Evolutionary conservation across 2,113 vertebrate species (phyloP), one percentile per base, ranked within the genome.

Genomic region (Antidorcas marsupialis): DNA sequence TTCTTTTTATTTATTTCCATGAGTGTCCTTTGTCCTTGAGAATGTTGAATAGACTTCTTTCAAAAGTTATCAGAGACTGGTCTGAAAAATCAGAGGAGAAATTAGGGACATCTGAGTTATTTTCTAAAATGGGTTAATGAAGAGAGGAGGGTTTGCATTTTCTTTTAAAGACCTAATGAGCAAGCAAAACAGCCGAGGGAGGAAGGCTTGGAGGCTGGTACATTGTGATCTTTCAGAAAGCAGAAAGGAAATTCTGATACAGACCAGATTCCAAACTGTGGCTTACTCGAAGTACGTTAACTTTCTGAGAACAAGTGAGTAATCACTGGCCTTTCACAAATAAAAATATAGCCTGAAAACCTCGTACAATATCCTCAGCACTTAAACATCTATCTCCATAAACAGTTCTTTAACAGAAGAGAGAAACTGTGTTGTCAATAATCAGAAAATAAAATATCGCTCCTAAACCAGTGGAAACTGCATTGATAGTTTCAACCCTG

Each of bases 41-140:
- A 84, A 86, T 83, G 90, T 87, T 95, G 96, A 97, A 97, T 94
- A 78, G 97, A 93, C 74, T 74, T 95, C 96, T 97, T 98, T 97
- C 95, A 95, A 39, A 98, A 97, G 97, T 98, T 97, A 98, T 94
- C 94, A 98, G 96, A 89, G 94, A 91, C 78, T 1, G 16, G 93
- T 95, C 94, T 98, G 96, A 98, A 94, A 98, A 98, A 98, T 97
- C 94, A 83, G 97, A 95, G 0, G 93, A 91, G 97, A 98, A 97
- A 98, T 96, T 96, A 97, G 95, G 96, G 96, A 96, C 97, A 97
- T 97, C 93, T 97, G 95, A 98, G 96, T 97, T 98, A 97, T 97
- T 98, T 98, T 98, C 96, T 98, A 97, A 97, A 89, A 76, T 96
- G 94, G 82, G 91, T 93, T 98, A 97, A 98, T 96, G 93, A 97